Percentiles rank a stretch among this genome's conserved stretches.
Evolutionary conservation across 2,113 vertebrate genomes (phyloP).

Genomic region (Rhipidura dahli): DNA sequence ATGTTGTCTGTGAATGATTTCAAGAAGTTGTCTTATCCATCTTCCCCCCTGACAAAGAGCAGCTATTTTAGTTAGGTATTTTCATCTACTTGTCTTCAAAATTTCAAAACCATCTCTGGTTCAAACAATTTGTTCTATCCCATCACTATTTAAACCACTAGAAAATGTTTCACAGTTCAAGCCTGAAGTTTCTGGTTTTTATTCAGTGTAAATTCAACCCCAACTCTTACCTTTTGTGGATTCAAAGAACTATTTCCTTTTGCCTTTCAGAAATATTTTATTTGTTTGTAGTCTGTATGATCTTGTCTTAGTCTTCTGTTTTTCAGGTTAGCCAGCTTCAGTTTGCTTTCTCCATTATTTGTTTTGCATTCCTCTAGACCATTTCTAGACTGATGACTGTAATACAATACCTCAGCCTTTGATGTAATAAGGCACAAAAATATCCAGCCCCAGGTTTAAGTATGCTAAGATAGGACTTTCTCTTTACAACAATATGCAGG

Average conservation of each 20-base stretch:
- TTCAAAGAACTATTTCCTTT: background rate
- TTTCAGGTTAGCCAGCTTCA: background rate
- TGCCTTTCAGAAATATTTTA: background rate
- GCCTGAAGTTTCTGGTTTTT: background rate
- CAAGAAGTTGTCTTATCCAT: background rate
- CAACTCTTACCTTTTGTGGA: background rate
- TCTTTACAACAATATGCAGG: background rate
- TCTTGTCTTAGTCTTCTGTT: background rate
- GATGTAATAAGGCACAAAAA: background rate
- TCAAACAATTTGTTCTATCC: background rate
- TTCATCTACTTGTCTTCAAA: background rate
- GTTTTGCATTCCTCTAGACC: background rate
- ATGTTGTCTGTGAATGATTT: background rate
- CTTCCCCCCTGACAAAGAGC: background rate
- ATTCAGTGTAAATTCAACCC: background rate
- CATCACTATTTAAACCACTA: background rate
- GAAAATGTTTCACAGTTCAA: background rate
- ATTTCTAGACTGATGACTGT: background rate
- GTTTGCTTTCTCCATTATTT: background rate
- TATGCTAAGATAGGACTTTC: background rate
- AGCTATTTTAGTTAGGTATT: background rate
- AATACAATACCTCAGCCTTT: background rate
- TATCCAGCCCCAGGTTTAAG: background rate
- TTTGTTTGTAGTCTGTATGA: background rate
- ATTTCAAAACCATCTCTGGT: background rate